Percentiles rank a stretch among this genome's conserved stretches.
Conservation (phyloP, 2,113 vertebrate genomes). For the Guaruba guarouba region DNA sequence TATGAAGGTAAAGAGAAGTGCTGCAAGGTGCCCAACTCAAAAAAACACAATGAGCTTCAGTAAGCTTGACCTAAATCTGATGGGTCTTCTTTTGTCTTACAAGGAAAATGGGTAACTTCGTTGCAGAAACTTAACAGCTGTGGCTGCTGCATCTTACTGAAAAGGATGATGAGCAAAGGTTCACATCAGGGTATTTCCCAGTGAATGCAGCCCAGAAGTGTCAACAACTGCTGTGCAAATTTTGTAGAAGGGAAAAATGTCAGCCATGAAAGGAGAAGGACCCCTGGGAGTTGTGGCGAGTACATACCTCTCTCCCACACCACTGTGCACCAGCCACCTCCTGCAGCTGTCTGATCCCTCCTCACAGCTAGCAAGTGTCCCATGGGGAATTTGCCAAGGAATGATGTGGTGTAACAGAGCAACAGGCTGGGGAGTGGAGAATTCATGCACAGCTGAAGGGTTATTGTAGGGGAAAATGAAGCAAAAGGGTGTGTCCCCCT, state of each 20-base stretch:
- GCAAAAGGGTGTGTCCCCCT: background rate
- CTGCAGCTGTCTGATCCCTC: background rate
- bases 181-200: background rate
- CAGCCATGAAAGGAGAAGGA: background rate
- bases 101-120: background rate
- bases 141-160: background rate
- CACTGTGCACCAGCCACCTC: rapidly evolving
- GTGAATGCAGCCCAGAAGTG: background rate
- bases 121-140: background rate
- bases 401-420: background rate
- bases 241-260: background rate
- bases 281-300: background rate
- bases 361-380: background rate
- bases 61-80: background rate
- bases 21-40: background rate
- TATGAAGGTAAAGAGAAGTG: background rate
- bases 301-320: background rate
- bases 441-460: slow-evolving; percentile 18
- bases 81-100: background rate
- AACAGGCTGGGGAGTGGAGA: background rate
- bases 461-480: slow-evolving; percentile 9
- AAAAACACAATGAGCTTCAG: background rate
- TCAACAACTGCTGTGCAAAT: background rate
- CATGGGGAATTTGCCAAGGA: background rate
- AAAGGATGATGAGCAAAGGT: background rate